These are phyloP conservation scores for Teleogryllus oceanicus DNA, from an alignment of 2,888 invertebrate genomes.

Conservation along the genomic window DNA sequence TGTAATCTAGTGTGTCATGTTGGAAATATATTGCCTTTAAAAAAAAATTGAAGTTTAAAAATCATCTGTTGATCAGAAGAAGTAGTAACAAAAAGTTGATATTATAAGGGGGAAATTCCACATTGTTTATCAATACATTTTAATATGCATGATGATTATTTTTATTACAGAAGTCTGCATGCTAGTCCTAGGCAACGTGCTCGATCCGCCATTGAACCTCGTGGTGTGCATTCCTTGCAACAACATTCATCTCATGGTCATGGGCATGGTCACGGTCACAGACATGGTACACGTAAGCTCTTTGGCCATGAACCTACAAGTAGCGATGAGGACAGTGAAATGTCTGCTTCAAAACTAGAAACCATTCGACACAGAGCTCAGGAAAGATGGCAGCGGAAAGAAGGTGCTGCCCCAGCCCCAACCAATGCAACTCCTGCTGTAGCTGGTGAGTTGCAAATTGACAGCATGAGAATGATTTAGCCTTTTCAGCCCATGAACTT, in stretches of 20 bases:
- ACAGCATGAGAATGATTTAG: no score
- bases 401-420: constrained; percentile 12
- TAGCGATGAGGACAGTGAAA: constrained; percentile 61
- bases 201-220: neutral
- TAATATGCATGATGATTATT: no score
- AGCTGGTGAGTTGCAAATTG: neutral
- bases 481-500: no score
- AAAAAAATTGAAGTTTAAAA: no score
- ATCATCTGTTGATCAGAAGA: no score
- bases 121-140: no score
- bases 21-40: no score
- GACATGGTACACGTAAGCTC: neutral
- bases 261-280: neutral
- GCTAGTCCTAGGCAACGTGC: neutral
- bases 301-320: constrained; percentile 26
- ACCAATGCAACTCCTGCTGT: neutral
- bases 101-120: no score
- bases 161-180: neutral
- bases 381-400: constrained; percentile 44
- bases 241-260: neutral
- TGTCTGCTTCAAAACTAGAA: constrained; percentile 64
- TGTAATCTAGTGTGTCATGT: no score
- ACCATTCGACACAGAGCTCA: constrained; percentile 62
- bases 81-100: no score
- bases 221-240: neutral